Percentiles rank a stretch among this genome's conserved stretches.
Evolutionary conservation across 2,888 invertebrate species (phyloP).

Genomic region (Barypeithes pellucidus): DNA sequence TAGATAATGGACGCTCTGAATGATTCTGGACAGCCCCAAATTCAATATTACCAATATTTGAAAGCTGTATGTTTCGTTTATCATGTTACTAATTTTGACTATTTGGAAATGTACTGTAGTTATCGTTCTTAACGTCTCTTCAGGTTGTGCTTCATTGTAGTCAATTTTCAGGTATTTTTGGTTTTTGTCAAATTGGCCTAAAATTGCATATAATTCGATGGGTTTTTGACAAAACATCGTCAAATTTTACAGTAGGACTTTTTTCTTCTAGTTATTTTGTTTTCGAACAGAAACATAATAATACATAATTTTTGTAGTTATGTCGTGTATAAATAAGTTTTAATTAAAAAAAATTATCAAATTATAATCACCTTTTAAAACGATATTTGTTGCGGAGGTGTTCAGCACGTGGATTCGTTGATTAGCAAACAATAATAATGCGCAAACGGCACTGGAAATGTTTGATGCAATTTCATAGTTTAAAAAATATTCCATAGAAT

Average conservation of each 20-base stretch:
- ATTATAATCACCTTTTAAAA: conserved; percentile 32
- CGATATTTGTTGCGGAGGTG: conserved; percentile 28
- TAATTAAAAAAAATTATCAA: too few relatives aligned
- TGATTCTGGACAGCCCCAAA: conserved; percentile 21
- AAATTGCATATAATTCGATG: conserved; percentile 8
- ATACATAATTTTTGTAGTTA: too few relatives aligned
- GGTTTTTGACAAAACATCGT: too few relatives aligned
- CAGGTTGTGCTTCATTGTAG: conserved; percentile 23
- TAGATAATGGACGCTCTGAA: conserved; percentile 29
- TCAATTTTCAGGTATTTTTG: conserved; percentile 17
- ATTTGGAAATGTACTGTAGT: conserved; percentile 36
- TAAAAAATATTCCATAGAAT: conserved; percentile 25
- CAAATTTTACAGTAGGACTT: too few relatives aligned
- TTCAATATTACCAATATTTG: conserved; percentile 40
- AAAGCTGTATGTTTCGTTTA: conserved; percentile 37
- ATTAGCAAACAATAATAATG: conserved; percentile 28
- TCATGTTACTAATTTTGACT: conserved; percentile 37
- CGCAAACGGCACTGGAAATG: conserved; percentile 32
- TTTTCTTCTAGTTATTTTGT: too few relatives aligned
- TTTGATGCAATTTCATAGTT: conserved; percentile 32
- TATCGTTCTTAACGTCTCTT: conserved; percentile 31
- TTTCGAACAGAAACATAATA: too few relatives aligned
- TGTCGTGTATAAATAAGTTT: too few relatives aligned
- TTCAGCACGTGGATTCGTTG: conserved; percentile 29
- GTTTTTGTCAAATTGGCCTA: conserved; percentile 30